phyloP scores from a whole-genome alignment of 2,888 invertebrate species.

The Lacanobia oleracea region DNA sequence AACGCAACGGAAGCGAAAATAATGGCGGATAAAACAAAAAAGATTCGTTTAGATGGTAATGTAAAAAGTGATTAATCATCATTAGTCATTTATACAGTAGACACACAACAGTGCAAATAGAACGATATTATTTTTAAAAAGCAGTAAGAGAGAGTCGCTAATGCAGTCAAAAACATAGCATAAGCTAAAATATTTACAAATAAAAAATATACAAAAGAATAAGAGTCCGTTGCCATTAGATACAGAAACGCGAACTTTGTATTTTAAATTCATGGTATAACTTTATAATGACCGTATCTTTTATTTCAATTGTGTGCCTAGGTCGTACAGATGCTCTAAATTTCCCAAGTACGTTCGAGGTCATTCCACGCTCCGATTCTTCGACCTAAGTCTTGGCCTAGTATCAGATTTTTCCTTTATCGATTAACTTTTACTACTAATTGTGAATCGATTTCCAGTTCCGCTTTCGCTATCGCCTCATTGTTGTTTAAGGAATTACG shows the following conservation, averaged over 20 bases:
- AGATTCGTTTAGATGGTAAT: slow-evolving; percentile 35
- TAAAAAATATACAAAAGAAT: neutral
- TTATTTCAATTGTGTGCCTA: slow-evolving; percentile 31
- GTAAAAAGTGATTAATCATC: slow-evolving; percentile 44
- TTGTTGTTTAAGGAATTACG: slow-evolving; percentile 55
- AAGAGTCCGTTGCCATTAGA: neutral
- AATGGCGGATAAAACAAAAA: slow-evolving; percentile 48
- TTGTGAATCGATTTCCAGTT: slow-evolving; percentile 70
- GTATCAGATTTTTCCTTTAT: slow-evolving; percentile 71
- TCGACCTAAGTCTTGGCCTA: slow-evolving; percentile 65
- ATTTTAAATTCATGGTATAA: slow-evolving; percentile 23
- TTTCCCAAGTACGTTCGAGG: slow-evolving; percentile 48
- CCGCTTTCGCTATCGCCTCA: slow-evolving; percentile 74
- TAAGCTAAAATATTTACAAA: neutral
- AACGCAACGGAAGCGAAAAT: slow-evolving; percentile 57
- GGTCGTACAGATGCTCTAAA: slow-evolving; percentile 42
- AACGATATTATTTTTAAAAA: slow-evolving; percentile 5
- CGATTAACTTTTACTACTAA: slow-evolving; percentile 75
- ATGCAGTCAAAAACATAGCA: neutral
- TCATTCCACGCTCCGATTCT: slow-evolving; percentile 59
- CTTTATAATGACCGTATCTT: slow-evolving; percentile 20
- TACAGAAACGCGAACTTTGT: slow-evolving; percentile 8
- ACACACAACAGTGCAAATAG: slow-evolving; percentile 20
- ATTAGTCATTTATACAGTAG: slow-evolving; percentile 34
- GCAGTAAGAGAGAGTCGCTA: neutral